Evolutionary conservation across 2,888 invertebrate genomes (phyloP).

Genomic region (Odontocerum albicorne): DNA sequence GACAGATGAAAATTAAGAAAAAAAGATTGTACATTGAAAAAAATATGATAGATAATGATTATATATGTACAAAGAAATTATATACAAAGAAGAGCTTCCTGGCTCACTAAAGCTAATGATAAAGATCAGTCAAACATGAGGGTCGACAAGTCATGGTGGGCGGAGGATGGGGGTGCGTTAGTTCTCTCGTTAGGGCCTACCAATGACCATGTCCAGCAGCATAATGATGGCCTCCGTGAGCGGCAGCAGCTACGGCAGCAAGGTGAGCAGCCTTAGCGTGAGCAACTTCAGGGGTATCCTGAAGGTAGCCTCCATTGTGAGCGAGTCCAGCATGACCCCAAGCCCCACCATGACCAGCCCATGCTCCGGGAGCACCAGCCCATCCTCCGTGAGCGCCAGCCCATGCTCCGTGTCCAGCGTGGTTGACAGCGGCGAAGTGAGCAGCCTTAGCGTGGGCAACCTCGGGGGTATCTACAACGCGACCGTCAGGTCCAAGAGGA

Average conservation of each 20-base stretch:
- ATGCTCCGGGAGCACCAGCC: slow-evolving; percentile 19
- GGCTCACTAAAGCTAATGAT: slow-evolving; percentile 1
- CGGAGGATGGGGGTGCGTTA: background rate
- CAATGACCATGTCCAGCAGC: slow-evolving; percentile 11
- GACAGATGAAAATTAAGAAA: slow-evolving; percentile 4
- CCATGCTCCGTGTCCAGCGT: slow-evolving; percentile 33
- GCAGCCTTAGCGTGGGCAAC: slow-evolving; percentile 34
- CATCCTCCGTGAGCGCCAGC: slow-evolving; percentile 17
- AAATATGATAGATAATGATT: background rate
- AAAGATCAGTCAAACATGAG: slow-evolving; percentile 17
- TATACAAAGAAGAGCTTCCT: slow-evolving; percentile 16
- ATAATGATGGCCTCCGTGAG: slow-evolving; percentile 37
- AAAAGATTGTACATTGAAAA: slow-evolving; percentile 1
- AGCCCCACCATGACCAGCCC: slow-evolving; percentile 45
- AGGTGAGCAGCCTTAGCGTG: slow-evolving; percentile 62
- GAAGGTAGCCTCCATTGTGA: slow-evolving; percentile 59
- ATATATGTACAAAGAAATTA: slow-evolving; percentile 15
- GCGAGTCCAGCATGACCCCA: slow-evolving; percentile 58
- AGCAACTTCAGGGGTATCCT: slow-evolving; percentile 63
- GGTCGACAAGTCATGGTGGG: background rate
- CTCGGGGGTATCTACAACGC: slow-evolving; percentile 33
- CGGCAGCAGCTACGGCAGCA: slow-evolving; percentile 31
- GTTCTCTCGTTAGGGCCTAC: slow-evolving; percentile 7
- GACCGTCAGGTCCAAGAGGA: slow-evolving; percentile 23
- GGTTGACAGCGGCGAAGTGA: slow-evolving; percentile 41